Evolutionary conservation across 2,113 vertebrate genomes (phyloP).

Genomic region (Nothobranchius kuhntae): DNA sequence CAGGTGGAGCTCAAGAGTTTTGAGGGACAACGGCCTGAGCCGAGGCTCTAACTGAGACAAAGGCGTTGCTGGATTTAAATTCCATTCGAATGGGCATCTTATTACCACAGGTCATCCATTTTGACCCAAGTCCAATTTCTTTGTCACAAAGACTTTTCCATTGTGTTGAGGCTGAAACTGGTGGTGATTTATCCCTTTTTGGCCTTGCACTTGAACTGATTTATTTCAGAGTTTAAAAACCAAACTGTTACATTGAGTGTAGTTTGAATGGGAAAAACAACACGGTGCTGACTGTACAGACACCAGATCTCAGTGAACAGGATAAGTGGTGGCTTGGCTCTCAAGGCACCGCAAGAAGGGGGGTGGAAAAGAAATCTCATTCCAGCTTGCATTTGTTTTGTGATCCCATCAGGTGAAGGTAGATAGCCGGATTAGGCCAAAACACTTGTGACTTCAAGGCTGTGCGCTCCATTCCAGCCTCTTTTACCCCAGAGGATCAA

Average conservation of each 20-base stretch:
- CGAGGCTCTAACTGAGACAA: conserved; percentile 41
- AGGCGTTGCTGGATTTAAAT: conserved; percentile 40
- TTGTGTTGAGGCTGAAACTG: conserved; percentile 35
- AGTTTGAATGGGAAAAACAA: background rate
- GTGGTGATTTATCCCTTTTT: conserved; percentile 25
- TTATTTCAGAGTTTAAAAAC: conserved; percentile 36
- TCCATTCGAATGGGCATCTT: conserved; percentile 48
- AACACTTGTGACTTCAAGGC: conserved; percentile 39
- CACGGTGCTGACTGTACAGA: conserved; percentile 32
- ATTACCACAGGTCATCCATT: conserved; percentile 53
- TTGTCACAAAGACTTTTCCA: conserved; percentile 38
- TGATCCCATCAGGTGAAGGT: conserved; percentile 55
- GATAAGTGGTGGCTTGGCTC: conserved; percentile 51
- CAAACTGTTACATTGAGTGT: conserved; percentile 13
- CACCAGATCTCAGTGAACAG: conserved; percentile 23
- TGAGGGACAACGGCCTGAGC: conserved; percentile 4
- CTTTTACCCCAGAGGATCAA: conserved; percentile 49
- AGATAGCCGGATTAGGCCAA: conserved; percentile 47
- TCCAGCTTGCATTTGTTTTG: conserved; percentile 49
- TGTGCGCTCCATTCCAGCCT: conserved; percentile 31
- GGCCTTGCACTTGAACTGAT: conserved; percentile 4
- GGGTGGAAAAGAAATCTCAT: conserved; percentile 25
- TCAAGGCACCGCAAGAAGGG: conserved; percentile 10
- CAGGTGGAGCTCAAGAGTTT: conserved; percentile 21
- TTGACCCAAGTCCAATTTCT: conserved; percentile 51